phyloP scores from a whole-genome alignment of 1,140 invertebrate species.

The Pissodes strobi region DNA sequence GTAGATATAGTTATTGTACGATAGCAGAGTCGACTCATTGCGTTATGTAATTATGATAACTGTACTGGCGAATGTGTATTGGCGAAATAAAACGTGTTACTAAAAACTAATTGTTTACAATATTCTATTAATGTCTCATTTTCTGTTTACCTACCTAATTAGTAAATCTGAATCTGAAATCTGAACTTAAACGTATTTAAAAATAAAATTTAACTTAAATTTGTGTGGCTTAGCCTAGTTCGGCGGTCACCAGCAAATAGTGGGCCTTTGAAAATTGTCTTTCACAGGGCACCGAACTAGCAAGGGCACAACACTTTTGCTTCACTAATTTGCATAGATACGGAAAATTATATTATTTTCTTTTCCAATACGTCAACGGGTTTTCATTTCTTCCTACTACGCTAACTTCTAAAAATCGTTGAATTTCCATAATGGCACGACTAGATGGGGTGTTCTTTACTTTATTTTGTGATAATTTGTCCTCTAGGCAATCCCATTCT shows the following conservation, averaged over 20 bases:
- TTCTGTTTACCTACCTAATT: too few relatives aligned
- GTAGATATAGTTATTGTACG: too few relatives aligned
- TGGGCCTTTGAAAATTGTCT: conserved; percentile 24
- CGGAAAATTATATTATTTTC: conserved; percentile 14
- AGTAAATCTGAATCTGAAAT: too few relatives aligned
- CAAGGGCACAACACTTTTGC: conserved; percentile 13
- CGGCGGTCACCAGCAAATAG: conserved; percentile 4
- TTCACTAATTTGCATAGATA: conserved; percentile 14
- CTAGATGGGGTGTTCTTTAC: background rate
- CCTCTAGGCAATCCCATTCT: background rate
- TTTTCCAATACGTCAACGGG: conserved; percentile 24
- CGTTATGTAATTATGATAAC: too few relatives aligned
- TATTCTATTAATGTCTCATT: too few relatives aligned
- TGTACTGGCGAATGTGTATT: too few relatives aligned
- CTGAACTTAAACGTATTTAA: conserved; percentile 21
- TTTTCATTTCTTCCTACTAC: conserved; percentile 2
- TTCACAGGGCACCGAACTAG: conserved; percentile 23
- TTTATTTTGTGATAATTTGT: background rate
- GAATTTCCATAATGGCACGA: conserved; percentile 24
- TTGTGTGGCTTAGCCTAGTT: conserved; percentile 2
- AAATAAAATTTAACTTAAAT: conserved; percentile 19
- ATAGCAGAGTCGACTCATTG: too few relatives aligned
- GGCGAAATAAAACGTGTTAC: too few relatives aligned
- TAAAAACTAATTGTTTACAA: too few relatives aligned
- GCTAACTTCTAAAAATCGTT: conserved; percentile 23